phyloP scores from a whole-genome alignment of 2,113 vertebrate species.

The Hylia prasina region DNA sequence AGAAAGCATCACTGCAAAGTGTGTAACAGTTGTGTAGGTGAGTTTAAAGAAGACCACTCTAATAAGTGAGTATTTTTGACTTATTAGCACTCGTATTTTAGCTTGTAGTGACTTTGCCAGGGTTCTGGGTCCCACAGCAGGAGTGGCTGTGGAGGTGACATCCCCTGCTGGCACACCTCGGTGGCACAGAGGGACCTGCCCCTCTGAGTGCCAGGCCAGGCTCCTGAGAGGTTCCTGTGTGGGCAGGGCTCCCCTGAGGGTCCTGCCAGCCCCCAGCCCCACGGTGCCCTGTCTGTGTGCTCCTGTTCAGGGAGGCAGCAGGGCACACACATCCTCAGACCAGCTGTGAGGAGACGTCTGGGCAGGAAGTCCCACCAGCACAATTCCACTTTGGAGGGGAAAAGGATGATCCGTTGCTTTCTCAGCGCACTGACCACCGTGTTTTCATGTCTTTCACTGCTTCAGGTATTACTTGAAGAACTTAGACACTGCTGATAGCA shows the following conservation, averaged over 20 bases:
- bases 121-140: neutral
- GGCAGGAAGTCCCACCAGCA: too few relatives aligned
- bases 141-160: neutral
- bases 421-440: accelerated
- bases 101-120: neutral
- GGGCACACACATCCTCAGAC: accelerated
- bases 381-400: neutral
- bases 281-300: accelerated
- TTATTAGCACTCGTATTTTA: accelerated
- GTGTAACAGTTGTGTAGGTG: neutral
- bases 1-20: neutral
- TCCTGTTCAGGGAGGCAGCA: accelerated
- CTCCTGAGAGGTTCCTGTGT: accelerated
- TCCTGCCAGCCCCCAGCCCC: neutral
- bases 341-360: accelerated
- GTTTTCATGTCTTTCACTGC: accelerated
- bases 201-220: neutral
- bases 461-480: neutral
- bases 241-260: too few relatives aligned
- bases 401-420: neutral
- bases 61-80: neutral
- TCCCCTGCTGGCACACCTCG: accelerated
- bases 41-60: neutral
- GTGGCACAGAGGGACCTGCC: neutral
- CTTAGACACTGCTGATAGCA: neutral